These are phyloP conservation scores for Eueremaeus valkanovi DNA, from an alignment of 2,888 invertebrate genomes.

Conservation along the genomic window DNA sequence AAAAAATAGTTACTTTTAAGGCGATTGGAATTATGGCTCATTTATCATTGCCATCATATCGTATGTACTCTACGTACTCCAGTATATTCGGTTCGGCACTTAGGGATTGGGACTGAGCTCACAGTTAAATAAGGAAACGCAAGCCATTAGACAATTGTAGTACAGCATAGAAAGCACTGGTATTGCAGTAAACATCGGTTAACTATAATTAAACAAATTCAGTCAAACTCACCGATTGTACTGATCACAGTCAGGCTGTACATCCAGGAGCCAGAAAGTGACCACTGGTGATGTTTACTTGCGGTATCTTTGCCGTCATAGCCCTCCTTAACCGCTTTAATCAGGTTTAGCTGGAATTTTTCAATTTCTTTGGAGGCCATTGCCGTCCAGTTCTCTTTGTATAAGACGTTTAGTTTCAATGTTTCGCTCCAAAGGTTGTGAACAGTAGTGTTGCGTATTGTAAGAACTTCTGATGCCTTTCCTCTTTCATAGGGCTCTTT, in stretches of 20 bases:
- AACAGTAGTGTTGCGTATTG: constrained; percentile 61
- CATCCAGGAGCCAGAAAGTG: constrained; percentile 63
- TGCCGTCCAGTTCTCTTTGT: constrained; percentile 67
- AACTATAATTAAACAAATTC: background rate
- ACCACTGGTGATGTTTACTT: constrained; percentile 63
- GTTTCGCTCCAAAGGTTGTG: constrained; percentile 74
- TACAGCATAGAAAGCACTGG: background rate
- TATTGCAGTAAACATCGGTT: no score
- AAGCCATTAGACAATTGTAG: background rate
- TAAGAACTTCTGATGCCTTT: constrained; percentile 54
- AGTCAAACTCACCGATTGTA: constrained; percentile 67
- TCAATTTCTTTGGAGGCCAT: constrained; percentile 66
- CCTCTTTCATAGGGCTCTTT: constrained; percentile 32
- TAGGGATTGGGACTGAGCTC: background rate
- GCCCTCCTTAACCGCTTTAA: constrained; percentile 60
- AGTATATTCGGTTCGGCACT: no score
- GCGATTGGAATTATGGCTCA: background rate
- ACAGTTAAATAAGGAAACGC: background rate
- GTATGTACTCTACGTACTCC: no score
- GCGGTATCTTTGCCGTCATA: constrained; percentile 59
- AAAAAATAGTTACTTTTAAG: background rate
- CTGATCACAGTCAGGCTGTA: constrained; percentile 46
- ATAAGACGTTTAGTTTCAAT: constrained; percentile 63
- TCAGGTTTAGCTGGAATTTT: constrained; percentile 66
- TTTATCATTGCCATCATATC: background rate